These are phyloP conservation scores for Petromus typicus DNA, from an alignment of 2,113 vertebrate genomes.

Conservation along the genomic window DNA sequence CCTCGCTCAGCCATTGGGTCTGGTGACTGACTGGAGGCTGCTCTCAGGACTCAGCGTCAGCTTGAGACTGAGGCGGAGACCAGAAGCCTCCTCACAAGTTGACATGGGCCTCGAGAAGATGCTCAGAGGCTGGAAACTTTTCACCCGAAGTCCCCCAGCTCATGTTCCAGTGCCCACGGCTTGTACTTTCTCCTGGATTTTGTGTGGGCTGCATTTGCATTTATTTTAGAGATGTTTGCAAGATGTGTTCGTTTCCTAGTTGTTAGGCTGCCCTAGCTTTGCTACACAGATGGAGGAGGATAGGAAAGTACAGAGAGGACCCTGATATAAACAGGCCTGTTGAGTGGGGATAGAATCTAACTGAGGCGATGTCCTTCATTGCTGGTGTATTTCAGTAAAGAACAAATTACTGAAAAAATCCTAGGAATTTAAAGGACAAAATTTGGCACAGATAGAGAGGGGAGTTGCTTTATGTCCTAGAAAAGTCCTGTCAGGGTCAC, in stretches of 20 bases:
- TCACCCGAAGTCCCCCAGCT: neutral
- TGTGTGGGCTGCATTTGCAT: neutral
- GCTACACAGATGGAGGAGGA: neutral
- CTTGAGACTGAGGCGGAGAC: neutral
- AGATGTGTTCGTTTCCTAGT: neutral
- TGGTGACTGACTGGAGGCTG: neutral
- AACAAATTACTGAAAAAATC: neutral
- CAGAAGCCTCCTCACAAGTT: neutral
- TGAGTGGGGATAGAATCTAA: neutral
- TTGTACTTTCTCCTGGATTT: neutral
- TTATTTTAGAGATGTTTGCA: neutral
- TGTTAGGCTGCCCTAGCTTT: neutral
- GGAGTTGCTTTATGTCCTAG: neutral
- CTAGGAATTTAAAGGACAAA: neutral
- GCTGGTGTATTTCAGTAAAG: neutral
- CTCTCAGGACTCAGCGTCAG: too few relatives aligned
- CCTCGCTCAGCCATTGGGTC: neutral
- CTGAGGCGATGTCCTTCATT: neutral
- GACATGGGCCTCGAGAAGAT: accelerated
- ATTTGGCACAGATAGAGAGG: neutral
- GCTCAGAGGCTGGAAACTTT: neutral
- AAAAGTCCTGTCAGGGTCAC: neutral
- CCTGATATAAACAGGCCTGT: neutral
- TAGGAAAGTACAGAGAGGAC: neutral
- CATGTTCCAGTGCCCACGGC: accelerated